Percentiles rank a stretch among this genome's conserved stretches.
Evolutionary conservation across 2,888 invertebrate species (phyloP).

Genomic region (Sinopyrophorus schimmeli): DNA sequence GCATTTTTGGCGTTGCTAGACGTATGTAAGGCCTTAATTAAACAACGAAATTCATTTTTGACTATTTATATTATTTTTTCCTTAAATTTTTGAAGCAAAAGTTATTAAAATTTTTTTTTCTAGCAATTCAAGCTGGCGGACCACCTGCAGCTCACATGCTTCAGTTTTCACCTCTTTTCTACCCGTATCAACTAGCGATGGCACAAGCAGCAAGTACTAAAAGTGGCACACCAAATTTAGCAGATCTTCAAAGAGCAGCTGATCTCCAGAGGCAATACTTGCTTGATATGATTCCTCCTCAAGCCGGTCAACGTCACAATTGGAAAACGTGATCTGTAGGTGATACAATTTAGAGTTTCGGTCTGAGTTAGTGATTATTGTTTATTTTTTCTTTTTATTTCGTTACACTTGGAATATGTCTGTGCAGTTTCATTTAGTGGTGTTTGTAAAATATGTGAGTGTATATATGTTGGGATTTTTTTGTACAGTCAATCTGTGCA

Average conservation of each 20-base stretch:
- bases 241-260: constrained; percentile 83
- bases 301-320: constrained; percentile 60
- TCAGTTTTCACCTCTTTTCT: constrained; percentile 84
- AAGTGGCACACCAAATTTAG: constrained; percentile 60
- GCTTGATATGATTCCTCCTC: constrained; percentile 90
- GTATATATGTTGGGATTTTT: constrained; percentile 27
- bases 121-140: constrained; percentile 61
- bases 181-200: constrained; percentile 88
- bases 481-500: constrained; percentile 18
- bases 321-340: constrained; percentile 64
- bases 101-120: constrained; percentile 28
- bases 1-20: no score
- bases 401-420: constrained; percentile 10
- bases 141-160: constrained; percentile 85
- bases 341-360: constrained; percentile 24
- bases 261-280: constrained; percentile 93
- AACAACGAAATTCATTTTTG: no score
- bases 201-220: constrained; percentile 68
- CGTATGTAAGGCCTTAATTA: no score
- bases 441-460: constrained; percentile 28
- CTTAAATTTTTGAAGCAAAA: no score
- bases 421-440: constrained; percentile 19
- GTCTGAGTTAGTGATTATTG: constrained; percentile 21
- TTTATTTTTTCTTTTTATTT: constrained; percentile 15
- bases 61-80: no score